phyloP scores from a whole-genome alignment of 2,113 vertebrate genomes.

The Siphamia tubifer region DNA sequence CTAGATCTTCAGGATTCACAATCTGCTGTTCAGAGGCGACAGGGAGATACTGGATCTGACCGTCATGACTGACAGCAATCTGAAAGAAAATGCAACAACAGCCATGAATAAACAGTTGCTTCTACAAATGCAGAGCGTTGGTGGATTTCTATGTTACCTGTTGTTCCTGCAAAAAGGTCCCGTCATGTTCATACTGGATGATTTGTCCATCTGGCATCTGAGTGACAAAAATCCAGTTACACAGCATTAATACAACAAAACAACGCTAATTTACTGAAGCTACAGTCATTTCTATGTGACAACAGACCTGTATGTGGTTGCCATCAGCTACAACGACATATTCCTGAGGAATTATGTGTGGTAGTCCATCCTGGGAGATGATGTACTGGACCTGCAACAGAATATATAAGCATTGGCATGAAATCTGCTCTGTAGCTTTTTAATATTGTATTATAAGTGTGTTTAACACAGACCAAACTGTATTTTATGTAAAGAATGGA shows the following conservation, averaged over 20 bases:
- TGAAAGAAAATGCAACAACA: constrained; percentile 23
- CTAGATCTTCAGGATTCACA: constrained; percentile 88
- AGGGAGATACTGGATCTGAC: constrained; percentile 94
- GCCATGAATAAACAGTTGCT: background rate
- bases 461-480: too few species aligned
- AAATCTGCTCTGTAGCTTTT: background rate
- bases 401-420: background rate
- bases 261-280: background rate
- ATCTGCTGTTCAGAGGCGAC: constrained; percentile 89
- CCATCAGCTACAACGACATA: constrained; percentile 94
- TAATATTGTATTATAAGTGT: too few species aligned
- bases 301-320: constrained; percentile 91
- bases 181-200: constrained; percentile 92
- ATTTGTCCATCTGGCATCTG: constrained; percentile 96
- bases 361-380: constrained; percentile 92
- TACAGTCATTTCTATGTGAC: background rate
- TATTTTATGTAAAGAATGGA: background rate
- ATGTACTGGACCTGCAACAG: constrained; percentile 92
- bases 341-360: constrained; percentile 93
- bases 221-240: background rate
- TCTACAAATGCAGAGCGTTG: background rate
- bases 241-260: background rate
- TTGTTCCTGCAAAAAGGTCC: constrained; percentile 88
- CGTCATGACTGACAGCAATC: constrained; percentile 81
- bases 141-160: constrained; percentile 78